Base-by-base conservation (phyloP, 2,797 vertebrate genomes). In the Poecile montanus region DNA sequence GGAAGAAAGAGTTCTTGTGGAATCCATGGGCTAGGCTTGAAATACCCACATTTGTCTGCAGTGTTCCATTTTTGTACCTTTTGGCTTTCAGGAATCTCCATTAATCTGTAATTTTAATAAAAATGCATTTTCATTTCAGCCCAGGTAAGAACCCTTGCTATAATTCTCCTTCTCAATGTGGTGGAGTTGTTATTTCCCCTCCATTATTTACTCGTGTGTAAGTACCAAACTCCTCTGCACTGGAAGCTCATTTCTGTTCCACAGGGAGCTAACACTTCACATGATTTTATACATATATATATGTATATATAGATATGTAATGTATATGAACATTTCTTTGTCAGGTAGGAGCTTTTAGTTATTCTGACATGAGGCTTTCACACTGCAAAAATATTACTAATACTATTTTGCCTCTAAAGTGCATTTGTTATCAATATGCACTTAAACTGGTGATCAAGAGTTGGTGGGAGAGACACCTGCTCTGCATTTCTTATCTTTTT, bases 391-490 rank as follows among this genome's bases (percentile, higher is more conserved):
- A 98, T 98, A 98, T 98, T 97, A 95, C 96, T 97, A 93, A 97
- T 96, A 96, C 95, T 97, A 95, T 98, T 98, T 98, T 98, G 96
- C 96, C 97, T 98, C 96, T 89, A 88, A 98, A 97, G 97, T 95
- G 95, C 97, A 97, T 97, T 98, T 98, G 97, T 98, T 98, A 97
- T 95, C 97, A 97, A 96, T 97, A 97, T 96, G 97, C 97, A 97
- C 97, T 97, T 98, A 97, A 98, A 97, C 94, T 94, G 94, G 95
- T 98, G 97, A 97, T 98, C 97, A 93, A 96, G 97, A 96, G 95
- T 97, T 97, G 96, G 95, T 96, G 91, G 96, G 90, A 98, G 91
- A 98, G 97, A 97, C 97, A 98, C 98, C 98, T 98, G 97, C 98
- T 97, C 97, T 97, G 97, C 98, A 98, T 98, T 97, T 97, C 89